Conservation (phyloP, 2,797 vertebrate genomes). For the Esox lucius region DNA sequence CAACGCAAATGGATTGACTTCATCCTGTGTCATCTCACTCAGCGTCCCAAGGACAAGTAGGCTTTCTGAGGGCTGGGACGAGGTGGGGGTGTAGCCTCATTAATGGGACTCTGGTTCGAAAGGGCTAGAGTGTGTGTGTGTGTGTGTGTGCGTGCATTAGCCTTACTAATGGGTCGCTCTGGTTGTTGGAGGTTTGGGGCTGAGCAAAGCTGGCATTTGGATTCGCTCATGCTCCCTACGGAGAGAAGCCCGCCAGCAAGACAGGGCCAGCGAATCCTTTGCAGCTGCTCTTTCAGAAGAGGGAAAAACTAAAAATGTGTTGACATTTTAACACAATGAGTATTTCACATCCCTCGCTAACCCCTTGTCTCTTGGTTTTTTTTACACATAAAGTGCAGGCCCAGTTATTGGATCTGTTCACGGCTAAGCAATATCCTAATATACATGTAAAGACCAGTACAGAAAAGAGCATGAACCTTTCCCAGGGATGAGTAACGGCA, state of each 20-base stretch:
- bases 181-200: background rate
- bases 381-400: slow-evolving; percentile 13
- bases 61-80: slow-evolving; percentile 7
- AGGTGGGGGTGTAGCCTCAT: slow-evolving; percentile 2
- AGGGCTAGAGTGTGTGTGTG: slow-evolving; percentile 6
- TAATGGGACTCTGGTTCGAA: background rate
- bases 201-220: slow-evolving; percentile 21
- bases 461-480: slow-evolving; percentile 10
- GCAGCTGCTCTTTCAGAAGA: slow-evolving; percentile 31
- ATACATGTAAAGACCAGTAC: slow-evolving; percentile 3
- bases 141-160: slow-evolving; percentile 1
- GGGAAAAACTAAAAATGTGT: slow-evolving; percentile 16
- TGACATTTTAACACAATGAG: slow-evolving; percentile 25
- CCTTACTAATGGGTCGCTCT: background rate
- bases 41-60: slow-evolving; percentile 17
- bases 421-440: slow-evolving; percentile 12
- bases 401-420: slow-evolving; percentile 24
- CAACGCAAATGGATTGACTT: slow-evolving; percentile 26
- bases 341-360: slow-evolving; percentile 8
- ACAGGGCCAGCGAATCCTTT: background rate
- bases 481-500: slow-evolving; percentile 6
- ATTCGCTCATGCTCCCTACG: slow-evolving; percentile 32
- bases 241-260: slow-evolving; percentile 6
- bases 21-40: slow-evolving; percentile 43
- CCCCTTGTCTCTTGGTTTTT: background rate